Conservation (phyloP, 1,140 invertebrate species). For the Pseudomyrmex dendroicus region DNA sequence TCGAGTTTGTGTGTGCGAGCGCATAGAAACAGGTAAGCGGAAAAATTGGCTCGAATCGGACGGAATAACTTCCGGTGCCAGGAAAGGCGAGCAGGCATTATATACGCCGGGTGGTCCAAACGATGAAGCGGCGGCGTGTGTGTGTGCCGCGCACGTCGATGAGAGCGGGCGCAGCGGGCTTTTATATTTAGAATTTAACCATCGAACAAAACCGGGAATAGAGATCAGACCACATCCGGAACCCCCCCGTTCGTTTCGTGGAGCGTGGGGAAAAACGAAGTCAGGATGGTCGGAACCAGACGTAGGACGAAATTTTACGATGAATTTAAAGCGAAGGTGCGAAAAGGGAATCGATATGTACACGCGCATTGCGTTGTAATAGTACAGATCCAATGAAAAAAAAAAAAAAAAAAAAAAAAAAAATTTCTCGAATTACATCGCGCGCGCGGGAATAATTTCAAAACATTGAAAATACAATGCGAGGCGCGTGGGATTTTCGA, state of each 20-base stretch:
- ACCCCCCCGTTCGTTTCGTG: not conserved
- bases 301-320: not conserved
- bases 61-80: conserved; percentile 63
- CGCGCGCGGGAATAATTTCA: too few relatives aligned
- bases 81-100: conserved; percentile 17
- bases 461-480: not conserved
- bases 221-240: conserved; percentile 67
- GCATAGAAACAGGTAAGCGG: conserved; percentile 57
- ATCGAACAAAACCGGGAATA: conserved; percentile 64
- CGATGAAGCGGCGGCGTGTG: too few relatives aligned
- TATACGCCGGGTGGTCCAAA: conserved; percentile 3
- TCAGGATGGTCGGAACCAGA: not conserved
- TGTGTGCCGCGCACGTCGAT: not conserved
- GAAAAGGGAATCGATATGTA: not conserved
- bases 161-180: not conserved
- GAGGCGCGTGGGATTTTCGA: not conserved
- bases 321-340: not conserved
- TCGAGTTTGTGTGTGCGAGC: not conserved
- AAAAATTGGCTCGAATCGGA: conserved; percentile 71
- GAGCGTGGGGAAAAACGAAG: not conserved
- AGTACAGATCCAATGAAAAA: too few relatives aligned
- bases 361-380: too few relatives aligned
- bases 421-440: too few relatives aligned
- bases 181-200: conserved; percentile 69
- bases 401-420: too few relatives aligned